phyloP scores from a whole-genome alignment of 2,888 invertebrate genomes.

The Tachina grossa region DNA sequence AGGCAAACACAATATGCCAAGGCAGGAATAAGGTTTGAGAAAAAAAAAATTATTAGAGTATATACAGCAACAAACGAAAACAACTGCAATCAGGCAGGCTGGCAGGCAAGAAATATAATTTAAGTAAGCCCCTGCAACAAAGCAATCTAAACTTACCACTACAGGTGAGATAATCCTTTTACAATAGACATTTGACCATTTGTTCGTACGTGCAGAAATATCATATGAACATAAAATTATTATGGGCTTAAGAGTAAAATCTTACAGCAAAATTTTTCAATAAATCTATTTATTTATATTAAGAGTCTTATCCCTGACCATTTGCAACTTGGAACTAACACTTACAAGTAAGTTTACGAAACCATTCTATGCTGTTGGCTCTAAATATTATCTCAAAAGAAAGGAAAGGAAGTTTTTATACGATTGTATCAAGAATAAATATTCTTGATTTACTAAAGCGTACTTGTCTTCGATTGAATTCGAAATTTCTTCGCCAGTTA shows the following conservation, averaged over 20 bases:
- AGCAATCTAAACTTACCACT: conserved; percentile 49
- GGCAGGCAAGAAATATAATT: conserved; percentile 13
- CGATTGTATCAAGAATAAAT: too few species aligned
- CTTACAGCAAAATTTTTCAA: conserved; percentile 34
- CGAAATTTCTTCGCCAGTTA: too few species aligned
- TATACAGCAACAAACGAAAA: conserved; percentile 25
- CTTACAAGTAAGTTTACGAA: neutral
- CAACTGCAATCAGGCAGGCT: conserved; percentile 21
- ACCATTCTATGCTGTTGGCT: neutral
- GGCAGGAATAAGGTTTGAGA: neutral
- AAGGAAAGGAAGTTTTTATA: too few species aligned
- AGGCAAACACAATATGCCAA: conserved; percentile 39
- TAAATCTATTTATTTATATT: conserved; percentile 59
- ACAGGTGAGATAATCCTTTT: conserved; percentile 60
- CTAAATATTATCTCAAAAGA: too few species aligned
- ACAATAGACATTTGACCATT: conserved; percentile 18
- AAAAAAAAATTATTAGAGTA: neutral
- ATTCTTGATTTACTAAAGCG: too few species aligned
- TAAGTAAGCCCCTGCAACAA: conserved; percentile 27
- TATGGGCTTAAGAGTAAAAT: conserved; percentile 43
- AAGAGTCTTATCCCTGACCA: conserved; percentile 42
- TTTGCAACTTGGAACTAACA: conserved; percentile 34
- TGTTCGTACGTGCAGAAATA: neutral
- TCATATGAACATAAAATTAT: conserved; percentile 27
- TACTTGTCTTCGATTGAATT: too few species aligned